A percentile compares a stretch with the other conserved stretches of the same genome.
Evolutionary conservation across 2,113 vertebrate genomes (phyloP).

Genomic region (Trachemys scripta): DNA sequence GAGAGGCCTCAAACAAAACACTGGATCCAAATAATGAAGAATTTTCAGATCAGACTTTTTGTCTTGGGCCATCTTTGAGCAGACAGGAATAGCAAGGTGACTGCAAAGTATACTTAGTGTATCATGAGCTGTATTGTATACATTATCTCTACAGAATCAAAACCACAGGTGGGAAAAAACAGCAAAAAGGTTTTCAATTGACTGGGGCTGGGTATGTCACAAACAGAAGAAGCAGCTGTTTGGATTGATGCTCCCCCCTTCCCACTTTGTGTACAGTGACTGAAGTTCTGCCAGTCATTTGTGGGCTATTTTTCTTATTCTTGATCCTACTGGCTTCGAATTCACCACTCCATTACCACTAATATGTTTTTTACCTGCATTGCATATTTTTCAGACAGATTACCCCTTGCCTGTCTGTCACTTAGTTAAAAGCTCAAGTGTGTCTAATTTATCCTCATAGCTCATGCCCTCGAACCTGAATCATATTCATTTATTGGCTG

Average conservation of each 20-base stretch:
- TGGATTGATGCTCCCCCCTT: neutral
- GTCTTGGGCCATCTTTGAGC: neutral
- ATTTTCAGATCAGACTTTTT: neutral
- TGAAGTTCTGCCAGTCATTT: neutral
- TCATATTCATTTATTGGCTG: neutral
- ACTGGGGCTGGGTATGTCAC: neutral
- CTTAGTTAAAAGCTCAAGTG: neutral
- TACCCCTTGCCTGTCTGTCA: neutral
- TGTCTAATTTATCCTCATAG: slow-evolving; percentile 6
- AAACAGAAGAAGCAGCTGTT: neutral
- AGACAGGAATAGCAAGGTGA: neutral
- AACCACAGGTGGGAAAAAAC: neutral
- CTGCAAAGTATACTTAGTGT: neutral
- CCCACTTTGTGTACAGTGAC: fast-evolving
- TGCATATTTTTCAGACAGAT: neutral
- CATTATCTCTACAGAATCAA: neutral
- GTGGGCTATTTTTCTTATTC: neutral
- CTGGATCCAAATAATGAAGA: neutral
- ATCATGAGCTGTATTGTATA: neutral
- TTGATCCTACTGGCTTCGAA: neutral
- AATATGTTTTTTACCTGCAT: fast-evolving
- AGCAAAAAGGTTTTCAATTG: neutral
- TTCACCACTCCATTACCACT: neutral
- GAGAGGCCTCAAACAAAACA: neutral
- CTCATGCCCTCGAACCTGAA: neutral